These are phyloP conservation scores for Prietella phreatophila DNA, from an alignment of 2,113 vertebrate genomes.

Conservation along the genomic window DNA sequence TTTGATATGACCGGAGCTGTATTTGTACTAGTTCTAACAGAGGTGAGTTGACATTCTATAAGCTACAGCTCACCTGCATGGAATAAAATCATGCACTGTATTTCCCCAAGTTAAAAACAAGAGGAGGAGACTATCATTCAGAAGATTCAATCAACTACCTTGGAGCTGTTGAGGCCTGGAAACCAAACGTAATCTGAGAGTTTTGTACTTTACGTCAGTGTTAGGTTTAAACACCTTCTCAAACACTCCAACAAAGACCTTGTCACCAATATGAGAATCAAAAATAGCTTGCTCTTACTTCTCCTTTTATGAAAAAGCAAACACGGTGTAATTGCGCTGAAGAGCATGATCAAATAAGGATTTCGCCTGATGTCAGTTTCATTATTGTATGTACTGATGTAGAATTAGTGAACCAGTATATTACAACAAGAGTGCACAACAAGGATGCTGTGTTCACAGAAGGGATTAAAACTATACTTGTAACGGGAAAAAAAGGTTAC, in stretches of 20 bases:
- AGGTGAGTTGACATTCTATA: background rate
- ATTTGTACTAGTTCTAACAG: background rate
- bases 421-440: background rate
- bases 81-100: conserved; percentile 23
- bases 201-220: background rate
- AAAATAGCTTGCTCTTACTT: background rate
- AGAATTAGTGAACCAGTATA: background rate
- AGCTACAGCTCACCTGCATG: conserved; percentile 15
- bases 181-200: background rate
- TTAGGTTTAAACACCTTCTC: background rate
- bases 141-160: background rate
- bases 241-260: background rate
- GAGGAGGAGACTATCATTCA: background rate
- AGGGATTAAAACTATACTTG: background rate
- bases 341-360: background rate
- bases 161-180: background rate
- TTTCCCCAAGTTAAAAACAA: background rate
- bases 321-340: conserved; percentile 2
- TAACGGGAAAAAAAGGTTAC: background rate
- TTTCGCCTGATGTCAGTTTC: background rate
- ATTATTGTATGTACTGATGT: background rate
- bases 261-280: background rate
- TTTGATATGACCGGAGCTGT: background rate
- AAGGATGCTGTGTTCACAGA: background rate
- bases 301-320: background rate